phyloP scores from a whole-genome alignment of 2,113 vertebrate species.

The Megaceryle maxima region DNA sequence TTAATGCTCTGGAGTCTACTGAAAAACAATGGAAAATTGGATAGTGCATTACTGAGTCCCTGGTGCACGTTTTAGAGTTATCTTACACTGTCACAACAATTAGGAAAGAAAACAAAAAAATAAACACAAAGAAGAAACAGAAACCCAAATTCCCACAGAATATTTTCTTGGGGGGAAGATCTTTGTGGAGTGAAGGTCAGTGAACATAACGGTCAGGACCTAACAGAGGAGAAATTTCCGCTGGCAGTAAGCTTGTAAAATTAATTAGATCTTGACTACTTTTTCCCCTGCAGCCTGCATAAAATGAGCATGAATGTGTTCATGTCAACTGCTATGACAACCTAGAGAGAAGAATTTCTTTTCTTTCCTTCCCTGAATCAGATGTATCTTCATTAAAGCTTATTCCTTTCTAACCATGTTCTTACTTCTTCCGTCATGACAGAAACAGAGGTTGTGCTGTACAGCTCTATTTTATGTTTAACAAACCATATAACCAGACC shows the following conservation, averaged over 20 bases:
- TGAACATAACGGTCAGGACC: not conserved
- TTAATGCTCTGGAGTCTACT: not conserved
- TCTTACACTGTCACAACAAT: rapidly evolving
- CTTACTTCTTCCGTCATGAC: slow-evolving; percentile 25
- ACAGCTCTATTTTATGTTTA: slow-evolving; percentile 45
- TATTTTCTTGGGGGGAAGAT: not conserved
- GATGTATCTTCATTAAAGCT: slow-evolving; percentile 26
- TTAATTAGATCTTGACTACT: not conserved
- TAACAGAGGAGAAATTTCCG: not conserved
- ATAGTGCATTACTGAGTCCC: not conserved
- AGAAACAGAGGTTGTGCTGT: slow-evolving; percentile 32
- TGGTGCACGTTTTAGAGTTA: not conserved
- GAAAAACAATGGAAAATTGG: not conserved
- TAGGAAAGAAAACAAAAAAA: not conserved
- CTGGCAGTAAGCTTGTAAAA: not conserved
- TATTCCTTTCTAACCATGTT: slow-evolving; percentile 30
- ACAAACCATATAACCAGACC: slow-evolving; percentile 27
- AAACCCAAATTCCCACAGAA: not conserved
- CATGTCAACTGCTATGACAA: not conserved
- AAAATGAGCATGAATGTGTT: not conserved
- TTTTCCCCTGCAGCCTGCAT: not conserved
- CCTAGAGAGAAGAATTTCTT: not conserved
- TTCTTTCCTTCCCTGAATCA: not conserved
- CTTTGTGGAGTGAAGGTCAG: not conserved
- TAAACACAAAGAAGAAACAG: not conserved